These are phyloP conservation scores for Allygus modestus DNA, from an alignment of 2,888 invertebrate genomes.

Conservation along the genomic window DNA sequence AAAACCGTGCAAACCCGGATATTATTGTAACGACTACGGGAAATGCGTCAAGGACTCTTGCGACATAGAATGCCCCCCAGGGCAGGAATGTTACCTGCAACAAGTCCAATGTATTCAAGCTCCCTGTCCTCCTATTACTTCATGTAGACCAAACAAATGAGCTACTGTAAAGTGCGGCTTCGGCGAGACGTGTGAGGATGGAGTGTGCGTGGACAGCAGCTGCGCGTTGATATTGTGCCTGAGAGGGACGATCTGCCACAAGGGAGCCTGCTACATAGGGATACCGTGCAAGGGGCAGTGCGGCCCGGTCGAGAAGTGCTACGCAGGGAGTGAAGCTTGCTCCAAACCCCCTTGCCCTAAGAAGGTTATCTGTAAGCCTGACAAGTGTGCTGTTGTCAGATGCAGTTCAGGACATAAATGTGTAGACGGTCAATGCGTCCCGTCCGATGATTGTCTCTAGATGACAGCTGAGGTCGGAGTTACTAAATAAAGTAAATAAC, in stretches of 20 bases:
- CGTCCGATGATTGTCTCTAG: too few species aligned
- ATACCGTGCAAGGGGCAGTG: background rate
- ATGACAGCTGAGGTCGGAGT: too few species aligned
- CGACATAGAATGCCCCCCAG: background rate
- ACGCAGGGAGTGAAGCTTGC: background rate
- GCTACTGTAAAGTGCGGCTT: background rate
- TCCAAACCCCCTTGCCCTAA: background rate
- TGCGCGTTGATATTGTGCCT: background rate
- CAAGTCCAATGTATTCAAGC: background rate
- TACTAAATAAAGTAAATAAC: too few species aligned
- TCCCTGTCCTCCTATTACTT: background rate
- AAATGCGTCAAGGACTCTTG: conserved; percentile 1
- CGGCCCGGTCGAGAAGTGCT: background rate
- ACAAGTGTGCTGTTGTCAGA: conserved; percentile 2
- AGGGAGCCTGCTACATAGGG: background rate
- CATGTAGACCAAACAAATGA: background rate
- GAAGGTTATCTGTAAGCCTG: background rate
- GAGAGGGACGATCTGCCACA: background rate
- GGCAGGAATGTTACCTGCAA: background rate
- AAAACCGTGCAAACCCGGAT: background rate
- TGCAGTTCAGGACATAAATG: background rate
- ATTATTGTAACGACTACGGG: background rate
- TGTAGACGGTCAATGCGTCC: background rate
- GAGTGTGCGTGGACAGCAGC: background rate
- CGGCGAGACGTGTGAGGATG: background rate